Evolutionary conservation across 2,888 invertebrate genomes (phyloP), one percentile per base, ranked within the genome.

Genomic region (Plutella xylostella): DNA sequence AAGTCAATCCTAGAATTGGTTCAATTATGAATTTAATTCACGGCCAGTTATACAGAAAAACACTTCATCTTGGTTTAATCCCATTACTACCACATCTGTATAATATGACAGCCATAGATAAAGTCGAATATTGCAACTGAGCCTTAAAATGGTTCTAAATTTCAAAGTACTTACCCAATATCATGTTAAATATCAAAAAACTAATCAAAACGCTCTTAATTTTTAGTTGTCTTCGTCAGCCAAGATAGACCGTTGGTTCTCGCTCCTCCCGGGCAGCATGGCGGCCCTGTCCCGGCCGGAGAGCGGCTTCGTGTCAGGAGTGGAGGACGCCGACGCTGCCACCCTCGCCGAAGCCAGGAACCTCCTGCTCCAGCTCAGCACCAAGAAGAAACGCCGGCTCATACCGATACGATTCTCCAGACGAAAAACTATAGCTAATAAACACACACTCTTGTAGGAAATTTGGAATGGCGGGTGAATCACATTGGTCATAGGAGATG

Each of bases 171-270:
- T n/a, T n/a, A n/a, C n/a, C n/a, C n/a, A n/a, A n/a, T n/a, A n/a
- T n/a, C n/a, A n/a, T n/a, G n/a, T n/a, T n/a, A n/a, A n/a, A n/a
- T n/a, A n/a, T n/a, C n/a, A n/a, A n/a, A n/a, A n/a, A n/a, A n/a
- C n/a, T n/a, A n/a, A n/a, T n/a, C n/a, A n/a, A n/a, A n/a, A n/a
- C n/a, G n/a, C n/a, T n/a, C n/a, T n/a, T n/a, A n/a, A n/a, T n/a
- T n/a, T n/a, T 51, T 80, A 92, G 92, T 82, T 92, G 63, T 90
- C 90, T 55, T 89, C 92, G 45, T 86, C 88, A 51, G 91, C 91
- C 49, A 92, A 92, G 80, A 91, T 92, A 61, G 91, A 92, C 61
- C 87, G 92, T 42, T 93, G 92, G 92, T 92, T 93, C 68, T 90
- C 91, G 51, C 86, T 91, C 52, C 78, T 91, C 54, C 88, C 87